Base-by-base conservation (phyloP, 2,797 vertebrate species). In the Oreochromis mossambicus region DNA sequence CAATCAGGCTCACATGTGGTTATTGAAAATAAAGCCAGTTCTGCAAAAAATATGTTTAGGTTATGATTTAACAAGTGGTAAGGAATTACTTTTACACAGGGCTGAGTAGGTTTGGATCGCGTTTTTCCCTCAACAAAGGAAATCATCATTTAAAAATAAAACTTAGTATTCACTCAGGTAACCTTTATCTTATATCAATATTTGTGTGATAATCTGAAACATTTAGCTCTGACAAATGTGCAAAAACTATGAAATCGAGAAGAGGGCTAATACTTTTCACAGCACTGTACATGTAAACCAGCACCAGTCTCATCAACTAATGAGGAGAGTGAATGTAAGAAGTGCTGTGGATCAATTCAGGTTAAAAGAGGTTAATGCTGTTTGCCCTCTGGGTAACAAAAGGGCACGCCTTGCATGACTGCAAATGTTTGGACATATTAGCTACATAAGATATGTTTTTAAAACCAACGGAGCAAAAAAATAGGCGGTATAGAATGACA, bases 321-420 rank as follows among this genome's bases (percentile, higher is more conserved):
- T 86, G 87, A 52, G 38, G 73, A 68, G 32, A 54, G 51, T 14
- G 5, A 78, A 87, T 79, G 84, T 78, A 77, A 83, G 50, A 85
- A 78, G 58, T 43, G 80, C 48, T 11, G 43, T 6, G 7, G 78
- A 90, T 92, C 91, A 86, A 86, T 92, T 73, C 70, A 36, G 79
- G 89, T 92, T 87, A 91, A 89, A 89, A 83, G 79, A 91, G 91
- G 87, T 90, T 89, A 90, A 92, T 84, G 83, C 38, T 14, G 48
- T 92, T 87, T 83, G 81, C 68, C 87, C 82, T 87, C 15, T 10
- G 38, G 80, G 83, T 77, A 87, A 85, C 79, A 70, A 88, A 88
- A 89, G 81, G 81, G 50, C 61, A 48, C 46, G 36, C 24, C 14
- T 19, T 52, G 77, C 84, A 86, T 82, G 83, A 82, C 77, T n/a